Base-by-base conservation (phyloP, 2,888 invertebrate genomes). In the Microplitis manilae region DNA sequence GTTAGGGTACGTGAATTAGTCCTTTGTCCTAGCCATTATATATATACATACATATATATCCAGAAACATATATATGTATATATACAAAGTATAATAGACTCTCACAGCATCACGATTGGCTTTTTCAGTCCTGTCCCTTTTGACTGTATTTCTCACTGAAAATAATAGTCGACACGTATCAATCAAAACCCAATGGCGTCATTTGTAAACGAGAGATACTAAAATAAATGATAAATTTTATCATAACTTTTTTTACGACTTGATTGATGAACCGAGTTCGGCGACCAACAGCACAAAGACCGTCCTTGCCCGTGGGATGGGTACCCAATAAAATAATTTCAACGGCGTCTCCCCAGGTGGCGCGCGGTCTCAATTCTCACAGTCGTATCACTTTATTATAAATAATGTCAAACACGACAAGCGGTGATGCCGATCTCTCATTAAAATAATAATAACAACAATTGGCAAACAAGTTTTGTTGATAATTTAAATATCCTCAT, bases 311-410 rank as follows among this genome's bases (percentile, higher is more conserved):
- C 8, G 67, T 75, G 41, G 50, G 13, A 50, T 5, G 50, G 50
- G 50, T 30, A 9, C 50, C 15, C 79, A 80, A 81, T 83, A 82
- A 85, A 86, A 86, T 86, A 86, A 87, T 87, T 88, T 87, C 85
- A 87, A 85, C 80, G 82, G 82, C 82, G 83, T 77, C 86, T 77
- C 87, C 80, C 79, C 86, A 79, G 86, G 86, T 80, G 84, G 84
- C 77, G 83, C 81, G 87, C 86, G 87, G 87, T 88, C 85, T 87
- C 84, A 80, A 81, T 73, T 77, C 79, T 75, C 67, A 83, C 85
- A 81, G 83, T 80, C 79, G 70, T 77, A 80, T 84, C 86, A 84
- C 77, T 83, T 79, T 77, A 77, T 65, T 50, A 50, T 50, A 13
- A 50, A 50, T 50, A 50, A 13, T 13, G 50, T 50, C 8, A 5